Evolutionary conservation across 2,797 vertebrate species (phyloP).

Genomic region (Anomalospiza imberbis): DNA sequence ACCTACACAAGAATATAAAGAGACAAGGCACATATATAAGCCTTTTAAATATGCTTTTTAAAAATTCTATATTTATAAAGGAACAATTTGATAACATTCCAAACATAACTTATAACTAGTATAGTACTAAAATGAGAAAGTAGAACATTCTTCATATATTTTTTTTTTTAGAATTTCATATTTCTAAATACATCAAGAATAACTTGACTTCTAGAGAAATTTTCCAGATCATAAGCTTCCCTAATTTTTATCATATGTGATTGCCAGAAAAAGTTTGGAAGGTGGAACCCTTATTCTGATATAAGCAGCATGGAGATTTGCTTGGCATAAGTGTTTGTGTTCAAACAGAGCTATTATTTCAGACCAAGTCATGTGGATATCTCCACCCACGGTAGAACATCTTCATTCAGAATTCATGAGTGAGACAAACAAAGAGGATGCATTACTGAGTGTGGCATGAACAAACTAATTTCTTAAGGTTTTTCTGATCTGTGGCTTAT

Average conservation of each 20-base stretch:
- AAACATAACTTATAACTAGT: not conserved
- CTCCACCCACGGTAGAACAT: not conserved
- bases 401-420: not conserved
- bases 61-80: not conserved
- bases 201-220: not conserved
- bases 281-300: not conserved
- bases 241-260: not conserved
- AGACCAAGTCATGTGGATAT: not conserved
- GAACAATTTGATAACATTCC: not conserved
- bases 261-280: not conserved
- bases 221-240: not conserved
- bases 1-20: not conserved
- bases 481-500: not conserved
- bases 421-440: not conserved
- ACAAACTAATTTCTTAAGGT: not conserved
- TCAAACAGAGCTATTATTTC: not conserved
- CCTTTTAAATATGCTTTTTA: not conserved
- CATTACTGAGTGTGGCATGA: not conserved
- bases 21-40: not conserved
- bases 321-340: not conserved
- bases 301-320: not conserved
- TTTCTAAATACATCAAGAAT: not conserved
- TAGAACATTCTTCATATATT: not conserved
- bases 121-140: not conserved
- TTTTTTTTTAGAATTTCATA: not conserved